Percentiles rank a stretch among this genome's conserved stretches.
phyloP scores from a whole-genome alignment of 2,113 vertebrate species.

The Amblyopsis rosae region DNA sequence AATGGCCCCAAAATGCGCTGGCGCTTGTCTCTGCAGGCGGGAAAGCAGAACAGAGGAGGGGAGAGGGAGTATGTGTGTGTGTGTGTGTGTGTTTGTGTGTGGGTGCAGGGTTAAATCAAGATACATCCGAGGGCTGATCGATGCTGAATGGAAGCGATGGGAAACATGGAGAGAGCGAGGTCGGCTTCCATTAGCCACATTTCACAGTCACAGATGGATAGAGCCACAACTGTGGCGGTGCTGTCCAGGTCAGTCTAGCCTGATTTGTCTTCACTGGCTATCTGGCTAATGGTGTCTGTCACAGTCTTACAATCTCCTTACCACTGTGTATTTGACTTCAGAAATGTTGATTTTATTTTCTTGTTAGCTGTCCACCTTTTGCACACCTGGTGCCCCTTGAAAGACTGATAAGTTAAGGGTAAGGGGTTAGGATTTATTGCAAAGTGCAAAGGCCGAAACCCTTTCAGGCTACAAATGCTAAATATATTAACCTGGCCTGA shows the following conservation, averaged over 20 bases:
- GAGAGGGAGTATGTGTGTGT: conserved; percentile 25
- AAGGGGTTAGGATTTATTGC: too few species aligned
- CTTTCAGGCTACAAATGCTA: too few species aligned
- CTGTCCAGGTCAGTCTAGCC: conserved; percentile 7
- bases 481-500: too few species aligned
- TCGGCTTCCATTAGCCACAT: conserved; percentile 67
- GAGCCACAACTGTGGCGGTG: conserved; percentile 33
- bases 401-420: too few species aligned
- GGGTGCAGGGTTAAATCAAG: conserved; percentile 62
- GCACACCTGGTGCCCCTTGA: too few species aligned
- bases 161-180: conserved; percentile 61
- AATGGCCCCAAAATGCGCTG: conserved; percentile 34
- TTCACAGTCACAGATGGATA: conserved; percentile 58
- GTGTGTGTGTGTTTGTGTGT: too few species aligned
- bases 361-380: too few species aligned
- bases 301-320: not conserved
- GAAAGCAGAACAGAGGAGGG: conserved; percentile 27
- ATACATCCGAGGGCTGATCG: conserved; percentile 65
- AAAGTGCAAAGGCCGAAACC: too few species aligned
- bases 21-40: conserved; percentile 18
- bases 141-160: conserved; percentile 63
- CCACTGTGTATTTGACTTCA: too few species aligned
- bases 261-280: conserved; percentile 4
- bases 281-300: conserved; percentile 27
- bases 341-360: too few species aligned